Conservation (phyloP, 2,888 invertebrate genomes). For the Dicyrtomina minuta region DNA sequence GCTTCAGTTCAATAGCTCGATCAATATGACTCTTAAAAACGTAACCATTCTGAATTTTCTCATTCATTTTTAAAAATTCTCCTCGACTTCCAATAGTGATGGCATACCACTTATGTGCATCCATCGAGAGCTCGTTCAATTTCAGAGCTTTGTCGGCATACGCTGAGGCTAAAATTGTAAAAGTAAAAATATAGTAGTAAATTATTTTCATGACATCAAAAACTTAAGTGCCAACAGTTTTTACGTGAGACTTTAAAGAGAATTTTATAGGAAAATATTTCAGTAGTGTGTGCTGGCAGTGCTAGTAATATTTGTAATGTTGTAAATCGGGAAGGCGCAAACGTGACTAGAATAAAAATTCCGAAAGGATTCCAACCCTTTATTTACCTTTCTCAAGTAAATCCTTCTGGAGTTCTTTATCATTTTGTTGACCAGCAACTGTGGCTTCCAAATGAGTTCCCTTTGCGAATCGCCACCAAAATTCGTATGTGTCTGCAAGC, state of each 20-base stretch:
- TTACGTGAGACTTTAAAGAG: background rate
- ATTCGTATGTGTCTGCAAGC: no score
- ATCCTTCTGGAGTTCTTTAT: conserved; percentile 56
- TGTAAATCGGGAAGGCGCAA: no score
- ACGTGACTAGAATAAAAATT: no score
- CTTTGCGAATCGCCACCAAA: conserved; percentile 59
- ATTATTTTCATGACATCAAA: no score
- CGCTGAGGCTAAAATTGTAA: conserved; percentile 60
- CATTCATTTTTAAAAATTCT: conserved; percentile 64
- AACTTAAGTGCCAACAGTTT: background rate
- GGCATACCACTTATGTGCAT: conserved; percentile 73
- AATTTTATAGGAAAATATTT: background rate
- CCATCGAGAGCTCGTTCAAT: conserved; percentile 60
- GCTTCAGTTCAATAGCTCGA: conserved; percentile 64
- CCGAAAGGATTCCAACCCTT: no score
- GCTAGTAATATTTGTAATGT: background rate
- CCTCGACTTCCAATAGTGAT: conserved; percentile 66
- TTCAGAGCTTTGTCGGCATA: conserved; percentile 63
- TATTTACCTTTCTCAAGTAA: conserved; percentile 19
- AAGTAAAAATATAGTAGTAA: conserved; percentile 9
- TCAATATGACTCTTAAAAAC: conserved; percentile 70
- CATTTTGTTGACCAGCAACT: conserved; percentile 53
- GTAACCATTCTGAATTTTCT: conserved; percentile 67
- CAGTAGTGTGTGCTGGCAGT: background rate
- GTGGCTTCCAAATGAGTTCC: conserved; percentile 56